Percentiles rank a stretch among this genome's conserved stretches.
Conservation (phyloP, 1,140 invertebrate species). For the Eupeodes corollae region DNA sequence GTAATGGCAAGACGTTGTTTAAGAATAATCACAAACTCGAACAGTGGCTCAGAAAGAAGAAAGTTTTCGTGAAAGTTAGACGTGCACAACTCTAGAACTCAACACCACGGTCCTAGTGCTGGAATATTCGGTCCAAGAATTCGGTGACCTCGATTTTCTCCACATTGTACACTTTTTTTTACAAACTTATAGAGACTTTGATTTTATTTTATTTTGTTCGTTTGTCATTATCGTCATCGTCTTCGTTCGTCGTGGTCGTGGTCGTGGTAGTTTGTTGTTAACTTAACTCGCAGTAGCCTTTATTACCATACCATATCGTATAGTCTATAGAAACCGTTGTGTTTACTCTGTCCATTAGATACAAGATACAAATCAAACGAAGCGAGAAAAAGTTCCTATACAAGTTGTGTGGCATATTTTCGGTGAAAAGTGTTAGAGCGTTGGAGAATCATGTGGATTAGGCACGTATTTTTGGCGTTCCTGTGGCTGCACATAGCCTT, state of each 20-base stretch:
- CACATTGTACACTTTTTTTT: no score
- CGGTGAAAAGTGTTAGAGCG: neutral
- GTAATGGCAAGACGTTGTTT: constrained; percentile 6
- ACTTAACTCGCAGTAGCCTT: no score
- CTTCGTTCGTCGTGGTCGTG: constrained; percentile 9
- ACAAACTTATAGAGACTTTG: constrained; percentile 1
- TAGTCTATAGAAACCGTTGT: no score
- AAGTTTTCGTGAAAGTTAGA: constrained; percentile 30
- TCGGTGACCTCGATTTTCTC: neutral
- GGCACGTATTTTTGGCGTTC: constrained; percentile 21
- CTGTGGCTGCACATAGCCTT: constrained; percentile 27
- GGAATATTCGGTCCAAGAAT: neutral
- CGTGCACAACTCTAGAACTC: constrained; percentile 7
- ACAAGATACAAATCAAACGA: constrained; percentile 1
- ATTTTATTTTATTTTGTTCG: neutral
- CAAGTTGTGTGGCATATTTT: neutral
- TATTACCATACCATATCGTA: no score
- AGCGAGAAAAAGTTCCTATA: constrained; percentile 25
- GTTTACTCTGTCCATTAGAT: no score
- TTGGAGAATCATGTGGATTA: constrained; percentile 24
- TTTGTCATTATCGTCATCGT: constrained; percentile 6
- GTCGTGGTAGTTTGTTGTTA: constrained; percentile 12
- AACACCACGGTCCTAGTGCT: constrained; percentile 6
- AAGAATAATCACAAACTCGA: constrained; percentile 32
- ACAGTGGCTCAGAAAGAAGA: constrained; percentile 27